Conservation (phyloP, 2,888 invertebrate species). For the Crematogaster levior region DNA sequence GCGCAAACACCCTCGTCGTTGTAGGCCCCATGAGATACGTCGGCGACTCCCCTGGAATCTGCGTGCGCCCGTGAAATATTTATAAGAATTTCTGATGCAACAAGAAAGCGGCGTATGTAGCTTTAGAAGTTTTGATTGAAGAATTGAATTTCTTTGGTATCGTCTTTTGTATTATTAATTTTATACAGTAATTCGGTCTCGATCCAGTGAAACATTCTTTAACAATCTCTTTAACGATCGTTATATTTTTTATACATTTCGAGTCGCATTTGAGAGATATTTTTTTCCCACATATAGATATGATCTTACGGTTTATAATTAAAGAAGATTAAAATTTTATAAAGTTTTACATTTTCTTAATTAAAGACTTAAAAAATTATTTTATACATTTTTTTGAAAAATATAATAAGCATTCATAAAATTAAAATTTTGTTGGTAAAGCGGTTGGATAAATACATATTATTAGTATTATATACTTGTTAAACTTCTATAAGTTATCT, state of each 20-base stretch:
- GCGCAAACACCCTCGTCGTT: conserved; percentile 52
- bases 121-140: conserved; percentile 22
- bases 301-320: not conserved
- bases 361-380: not conserved
- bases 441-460: too few relatives aligned
- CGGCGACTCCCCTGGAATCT: conserved; percentile 55
- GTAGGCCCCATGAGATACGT: conserved; percentile 68
- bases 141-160: conserved; percentile 13
- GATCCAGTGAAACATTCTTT: conserved; percentile 1
- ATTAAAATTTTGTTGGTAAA: not conserved
- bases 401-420: not conserved
- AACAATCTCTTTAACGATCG: not conserved
- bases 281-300: not conserved
- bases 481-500: not conserved
- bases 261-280: too few relatives aligned
- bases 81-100: conserved; percentile 71
- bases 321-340: not conserved
- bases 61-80: conserved; percentile 81
- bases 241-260: not conserved
- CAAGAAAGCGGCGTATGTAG: conserved; percentile 36
- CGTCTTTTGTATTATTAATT: not conserved
- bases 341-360: not conserved
- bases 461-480: too few relatives aligned
- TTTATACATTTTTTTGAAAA: not conserved
- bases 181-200: not conserved